These are phyloP conservation scores for Otis tarda DNA, from an alignment of 2,113 vertebrate species.

Conservation along the genomic window DNA sequence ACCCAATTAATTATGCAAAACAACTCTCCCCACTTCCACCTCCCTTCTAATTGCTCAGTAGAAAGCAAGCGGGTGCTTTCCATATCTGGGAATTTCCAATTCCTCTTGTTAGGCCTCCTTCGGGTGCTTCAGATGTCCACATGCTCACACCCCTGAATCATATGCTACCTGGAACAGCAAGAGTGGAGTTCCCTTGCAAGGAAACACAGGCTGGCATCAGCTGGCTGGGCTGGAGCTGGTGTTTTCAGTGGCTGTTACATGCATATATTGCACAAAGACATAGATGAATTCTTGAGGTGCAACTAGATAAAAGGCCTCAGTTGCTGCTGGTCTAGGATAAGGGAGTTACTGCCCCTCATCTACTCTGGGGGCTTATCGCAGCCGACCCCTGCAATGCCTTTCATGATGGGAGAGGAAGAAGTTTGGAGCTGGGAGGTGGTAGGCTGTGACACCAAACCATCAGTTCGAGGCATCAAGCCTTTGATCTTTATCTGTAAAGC, in stretches of 20 bases:
- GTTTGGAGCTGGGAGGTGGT: not conserved
- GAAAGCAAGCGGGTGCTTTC: not conserved
- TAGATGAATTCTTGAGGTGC: not conserved
- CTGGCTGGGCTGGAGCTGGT: not conserved
- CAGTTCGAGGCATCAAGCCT: not conserved
- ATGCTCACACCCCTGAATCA: rapidly evolving
- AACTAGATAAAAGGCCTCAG: not conserved
- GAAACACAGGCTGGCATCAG: not conserved
- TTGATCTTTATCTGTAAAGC: conserved; percentile 30
- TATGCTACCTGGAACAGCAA: rapidly evolving
- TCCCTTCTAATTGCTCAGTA: not conserved
- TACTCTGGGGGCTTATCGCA: not conserved
- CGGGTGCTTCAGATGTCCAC: not conserved
- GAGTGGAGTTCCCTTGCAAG: not conserved
- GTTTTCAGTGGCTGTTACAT: not conserved
- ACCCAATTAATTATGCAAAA: not conserved
- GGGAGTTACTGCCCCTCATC: not conserved
- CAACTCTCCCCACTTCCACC: not conserved
- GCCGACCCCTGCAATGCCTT: not conserved
- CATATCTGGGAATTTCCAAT: no score
- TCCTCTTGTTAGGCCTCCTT: not conserved
- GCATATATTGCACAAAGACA: not conserved
- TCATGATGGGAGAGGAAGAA: not conserved
- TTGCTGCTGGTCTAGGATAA: not conserved
- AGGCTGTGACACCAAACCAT: not conserved